Base-by-base conservation (phyloP, 2,113 vertebrate species). In the Coturnix japonica region DNA sequence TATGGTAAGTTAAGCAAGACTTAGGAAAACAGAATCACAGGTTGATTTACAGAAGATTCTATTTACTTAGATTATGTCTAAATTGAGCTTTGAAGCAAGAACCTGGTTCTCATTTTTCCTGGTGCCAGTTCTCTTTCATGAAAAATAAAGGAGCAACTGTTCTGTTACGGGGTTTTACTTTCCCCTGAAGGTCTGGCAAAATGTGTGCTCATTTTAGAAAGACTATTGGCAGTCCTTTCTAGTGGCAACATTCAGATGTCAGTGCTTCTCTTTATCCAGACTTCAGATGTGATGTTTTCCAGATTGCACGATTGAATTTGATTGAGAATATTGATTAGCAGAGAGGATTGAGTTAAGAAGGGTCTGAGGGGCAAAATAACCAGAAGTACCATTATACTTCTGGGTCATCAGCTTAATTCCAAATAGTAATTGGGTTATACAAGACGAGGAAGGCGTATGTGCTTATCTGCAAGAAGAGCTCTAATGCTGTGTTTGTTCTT, bases 1-100 rank as follows among this genome's bases (percentile, higher is more conserved):
- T 4, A 99, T 99, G 99, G 99, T 99, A 88, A 98, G 97, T 91
- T 66, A n/a, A 86, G 35, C 28, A 65, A 1, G 0, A 16, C 19
- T 66, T 51, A 31, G 84, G 65, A 66, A 37, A 76, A n/a, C 2
- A 23, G 47, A 49, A 23, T 49, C 47, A 23, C 7, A 2, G 31
- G 22, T 30, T 69, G 23, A 6, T 65, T 39, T 96, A 53, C 17
- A 39, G 61, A 69, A 31, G 51, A 59, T 82, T 67, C 15, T 64
- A 19, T 70, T 82, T 41, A 37, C 19, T 8, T 14, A 20, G 37
- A 10, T 63, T 67, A 47, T 18, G 47, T 22, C 17, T 44, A 30
- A 69, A 37, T 31, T 30, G 22, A 17, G 21, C 21, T 73, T 83
- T 85, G 37, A 44, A 74, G 30, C 18, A 43, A 43, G 28, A 30